Evolutionary conservation across 2,113 vertebrate genomes (phyloP), one percentile per base, ranked within the genome.

Genomic region (Aleadryas rufinucha): DNA sequence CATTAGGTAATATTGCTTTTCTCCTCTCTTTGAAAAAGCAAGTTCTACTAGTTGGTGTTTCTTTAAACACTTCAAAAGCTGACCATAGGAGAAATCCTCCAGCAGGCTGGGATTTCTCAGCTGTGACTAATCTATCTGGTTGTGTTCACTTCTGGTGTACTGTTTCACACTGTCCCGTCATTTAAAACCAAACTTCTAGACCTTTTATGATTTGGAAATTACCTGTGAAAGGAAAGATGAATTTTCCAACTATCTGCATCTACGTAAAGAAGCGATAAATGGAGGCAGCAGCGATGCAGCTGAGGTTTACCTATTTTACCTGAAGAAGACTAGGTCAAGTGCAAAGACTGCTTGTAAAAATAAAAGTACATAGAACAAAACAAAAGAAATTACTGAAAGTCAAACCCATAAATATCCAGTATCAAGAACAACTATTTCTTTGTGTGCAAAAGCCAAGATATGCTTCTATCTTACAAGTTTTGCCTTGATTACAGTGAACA

Each of bases 401-500:
- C 15, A 85, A 66, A 66, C 57, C 42, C 69, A 33, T 84, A 92
- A 95, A 85, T 52, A 65, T 68, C 61, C 18, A 96, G 28, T 83
- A 86, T 56, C 47, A 78, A 74, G 76, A 81, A 83, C 87, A 96
- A 89, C 94, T 95, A 97, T 57, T 95, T 35, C 74, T 90, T 47
- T 84, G 54, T 94, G 94, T 97, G 61, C 39, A 96, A 96, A 97
- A 96, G n/a, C 28, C 89, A 95, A 81, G 77, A 75, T 95, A 89
- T 91, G 82, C 39, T 97, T 97, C 87, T 79, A 44, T 95, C 45
- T 90, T 91, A 50, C 13, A 80, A 63, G 11, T 61, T 88, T 97
- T 93, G 60, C 68, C 85, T 95, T 45, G 16, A 87, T 95, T 94
- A 79, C 88, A 70, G 66, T 42, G 88, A 96, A 87, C 5, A 68